Evolutionary conservation across 64 coral and sea anemone species (phyloP), one percentile per base, ranked within the genome.

Genomic region (Orbicella faveolata): DNA sequence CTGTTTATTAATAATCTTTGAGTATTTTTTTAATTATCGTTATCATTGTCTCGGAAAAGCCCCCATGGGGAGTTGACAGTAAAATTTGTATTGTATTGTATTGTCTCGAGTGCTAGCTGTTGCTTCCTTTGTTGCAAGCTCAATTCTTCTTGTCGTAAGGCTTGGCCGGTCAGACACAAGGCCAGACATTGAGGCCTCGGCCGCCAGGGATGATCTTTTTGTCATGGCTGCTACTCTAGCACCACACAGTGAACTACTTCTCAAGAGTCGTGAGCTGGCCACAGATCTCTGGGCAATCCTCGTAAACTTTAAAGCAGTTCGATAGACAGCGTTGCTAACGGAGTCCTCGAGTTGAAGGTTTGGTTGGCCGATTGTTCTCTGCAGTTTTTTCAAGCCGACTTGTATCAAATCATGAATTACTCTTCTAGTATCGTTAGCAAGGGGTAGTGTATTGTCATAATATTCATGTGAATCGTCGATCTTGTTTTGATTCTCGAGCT

Each of bases 71-170:
- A 30, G 30, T 30, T 30, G 30, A 30, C 30, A 30, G 30, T 30
- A 30, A 30, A 30, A 30, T 30, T 30, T 30, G 30, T 30, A 30
- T 30, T 30, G 30, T 30, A 30, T 30, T 30, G 30, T 30, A 30
- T 30, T 30, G 30, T 30, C 30, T 30, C 35, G 33, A 76, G 74
- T 1, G 74, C 74, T 39, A 76, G 35, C 36, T 76, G 12, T 76
- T 76, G 74, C 17, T 76, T 76, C 74, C 18, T 76, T 76, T 76
- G 74, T 76, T 39, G 74, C 35, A 76, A 76, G 74, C 74, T 36
- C 0, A 76, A 35, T 76, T 76, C 74, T 39, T 76, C 74, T 6
- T 76, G 74, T 41, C 41, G 74, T 9, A 76, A 39, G 6, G 74
- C 74, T 76, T 76, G 74, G 74, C 10, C 19, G 74, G 30, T 30